A percentile compares a stretch with the other conserved stretches of the same genome.
phyloP scores from a whole-genome alignment of 2,888 invertebrate genomes.

The Mongoloraphidia duomilia region DNA sequence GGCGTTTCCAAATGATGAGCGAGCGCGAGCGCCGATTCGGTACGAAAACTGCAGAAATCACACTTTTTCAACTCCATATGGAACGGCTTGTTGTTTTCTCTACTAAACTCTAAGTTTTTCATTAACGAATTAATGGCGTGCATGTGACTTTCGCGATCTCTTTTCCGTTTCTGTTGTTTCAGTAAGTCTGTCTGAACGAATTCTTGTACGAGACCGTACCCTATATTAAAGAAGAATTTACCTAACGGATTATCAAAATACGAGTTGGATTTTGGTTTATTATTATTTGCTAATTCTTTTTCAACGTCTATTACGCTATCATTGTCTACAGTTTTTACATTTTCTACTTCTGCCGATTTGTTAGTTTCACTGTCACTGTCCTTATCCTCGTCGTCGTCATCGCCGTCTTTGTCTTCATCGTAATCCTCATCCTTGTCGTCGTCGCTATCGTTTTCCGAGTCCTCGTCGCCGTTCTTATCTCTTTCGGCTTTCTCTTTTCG shows the following conservation, averaged over 20 bases:
- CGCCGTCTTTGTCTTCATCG: constrained; percentile 26
- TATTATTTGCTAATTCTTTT: constrained; percentile 21
- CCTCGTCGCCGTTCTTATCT: constrained; percentile 30
- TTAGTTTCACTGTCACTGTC: constrained; percentile 20
- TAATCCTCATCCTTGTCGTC: constrained; percentile 24
- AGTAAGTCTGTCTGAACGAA: constrained; percentile 86
- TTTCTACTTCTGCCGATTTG: constrained; percentile 16
- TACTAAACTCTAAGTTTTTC: constrained; percentile 73
- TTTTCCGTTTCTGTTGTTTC: constrained; percentile 72
- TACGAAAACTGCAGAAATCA: constrained; percentile 78
- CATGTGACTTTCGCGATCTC: constrained; percentile 52
- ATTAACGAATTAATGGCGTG: constrained; percentile 65
- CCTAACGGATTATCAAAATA: constrained; percentile 81
- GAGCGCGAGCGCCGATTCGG: constrained; percentile 71
- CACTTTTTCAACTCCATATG: constrained; percentile 64
- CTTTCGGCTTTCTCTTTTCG: constrained; percentile 23
- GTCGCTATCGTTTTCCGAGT: constrained; percentile 29
- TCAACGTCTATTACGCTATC: constrained; percentile 22
- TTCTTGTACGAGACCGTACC: constrained; percentile 80
- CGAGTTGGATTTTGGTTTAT: constrained; percentile 34
- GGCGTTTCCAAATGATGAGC: constrained; percentile 81
- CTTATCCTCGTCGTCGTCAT: constrained; percentile 17
- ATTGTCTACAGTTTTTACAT: constrained; percentile 15
- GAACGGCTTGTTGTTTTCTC: constrained; percentile 72
- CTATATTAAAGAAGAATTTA: constrained; percentile 83